A percentile compares a stretch with the other conserved stretches of the same genome.
These are phyloP conservation scores for Lagorchestes hirsutus DNA, from an alignment of 2,797 vertebrate genomes.

Conservation along the genomic window DNA sequence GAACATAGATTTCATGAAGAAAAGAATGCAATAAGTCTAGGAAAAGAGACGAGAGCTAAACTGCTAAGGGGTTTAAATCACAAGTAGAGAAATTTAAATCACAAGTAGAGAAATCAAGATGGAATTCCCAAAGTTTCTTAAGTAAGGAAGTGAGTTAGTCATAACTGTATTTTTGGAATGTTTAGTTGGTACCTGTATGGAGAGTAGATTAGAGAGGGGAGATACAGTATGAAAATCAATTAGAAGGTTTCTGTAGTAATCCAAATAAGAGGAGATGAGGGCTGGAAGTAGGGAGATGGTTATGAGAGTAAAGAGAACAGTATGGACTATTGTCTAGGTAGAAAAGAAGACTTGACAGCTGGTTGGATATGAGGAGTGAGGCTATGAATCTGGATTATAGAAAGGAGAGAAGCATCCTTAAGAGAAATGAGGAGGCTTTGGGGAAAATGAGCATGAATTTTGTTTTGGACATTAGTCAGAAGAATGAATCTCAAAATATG, in stretches of 20 bases:
- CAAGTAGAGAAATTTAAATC: neutral
- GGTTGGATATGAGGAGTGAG: neutral
- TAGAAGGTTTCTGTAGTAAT: neutral
- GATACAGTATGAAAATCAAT: neutral
- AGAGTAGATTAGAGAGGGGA: neutral
- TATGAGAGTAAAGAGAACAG: neutral
- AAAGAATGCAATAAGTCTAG: neutral
- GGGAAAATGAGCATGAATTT: neutral
- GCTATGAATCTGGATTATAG: neutral
- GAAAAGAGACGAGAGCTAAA: neutral
- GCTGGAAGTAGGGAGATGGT: neutral
- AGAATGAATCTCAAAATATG: neutral
- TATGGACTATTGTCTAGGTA: neutral
- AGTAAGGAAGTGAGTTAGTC: neutral
- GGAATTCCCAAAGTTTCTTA: neutral
- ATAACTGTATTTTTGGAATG: neutral
- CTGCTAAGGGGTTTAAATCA: neutral
- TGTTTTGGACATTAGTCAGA: neutral
- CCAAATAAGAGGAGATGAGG: neutral
- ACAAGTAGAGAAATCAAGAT: neutral
- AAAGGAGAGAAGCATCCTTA: neutral
- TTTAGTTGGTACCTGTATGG: neutral
- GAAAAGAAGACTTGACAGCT: neutral
- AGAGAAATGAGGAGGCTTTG: neutral
- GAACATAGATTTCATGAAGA: neutral